Percentiles rank a stretch among this genome's conserved stretches.
phyloP scores from a whole-genome alignment of 1,140 invertebrate species.

The Trichoplusia ni region DNA sequence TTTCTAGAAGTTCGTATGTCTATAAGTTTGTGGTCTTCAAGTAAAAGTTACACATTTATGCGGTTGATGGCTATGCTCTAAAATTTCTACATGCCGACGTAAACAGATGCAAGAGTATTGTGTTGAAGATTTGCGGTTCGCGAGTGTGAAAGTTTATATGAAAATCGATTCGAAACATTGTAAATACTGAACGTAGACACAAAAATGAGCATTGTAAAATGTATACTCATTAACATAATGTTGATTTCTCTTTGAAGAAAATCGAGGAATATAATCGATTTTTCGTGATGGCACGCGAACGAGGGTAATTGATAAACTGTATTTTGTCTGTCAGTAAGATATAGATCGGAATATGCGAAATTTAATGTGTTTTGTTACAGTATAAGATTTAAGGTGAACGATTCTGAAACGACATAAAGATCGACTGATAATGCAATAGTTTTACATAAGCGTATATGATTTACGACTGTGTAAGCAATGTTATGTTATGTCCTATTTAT shows the following conservation, averaged over 20 bases:
- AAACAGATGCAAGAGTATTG: conserved; percentile 32
- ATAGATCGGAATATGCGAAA: not conserved
- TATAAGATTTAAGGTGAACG: too few species aligned
- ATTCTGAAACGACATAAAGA: too few species aligned
- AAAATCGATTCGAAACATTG: too few species aligned
- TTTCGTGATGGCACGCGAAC: not conserved
- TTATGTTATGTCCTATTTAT: too few species aligned
- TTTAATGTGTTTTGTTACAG: too few species aligned
- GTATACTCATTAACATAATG: not conserved
- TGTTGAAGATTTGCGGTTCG: conserved; percentile 40
- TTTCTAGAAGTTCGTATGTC: conserved; percentile 16
- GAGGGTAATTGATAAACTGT: not conserved
- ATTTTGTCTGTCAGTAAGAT: not conserved
- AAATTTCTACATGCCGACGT: too few species aligned
- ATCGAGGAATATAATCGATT: not conserved
- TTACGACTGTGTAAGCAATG: too few species aligned
- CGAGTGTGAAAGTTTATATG: conserved; percentile 41
- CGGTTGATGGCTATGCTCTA: too few species aligned
- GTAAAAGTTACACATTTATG: conserved; percentile 26
- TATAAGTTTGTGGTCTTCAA: conserved; percentile 8
- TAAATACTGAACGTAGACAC: too few species aligned
- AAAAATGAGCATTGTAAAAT: too few species aligned
- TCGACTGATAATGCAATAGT: too few species aligned
- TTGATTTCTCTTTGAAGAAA: not conserved
- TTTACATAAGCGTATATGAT: too few species aligned